These are phyloP conservation scores for Eulithis prunata DNA, from an alignment of 2,888 invertebrate species.

Conservation along the genomic window DNA sequence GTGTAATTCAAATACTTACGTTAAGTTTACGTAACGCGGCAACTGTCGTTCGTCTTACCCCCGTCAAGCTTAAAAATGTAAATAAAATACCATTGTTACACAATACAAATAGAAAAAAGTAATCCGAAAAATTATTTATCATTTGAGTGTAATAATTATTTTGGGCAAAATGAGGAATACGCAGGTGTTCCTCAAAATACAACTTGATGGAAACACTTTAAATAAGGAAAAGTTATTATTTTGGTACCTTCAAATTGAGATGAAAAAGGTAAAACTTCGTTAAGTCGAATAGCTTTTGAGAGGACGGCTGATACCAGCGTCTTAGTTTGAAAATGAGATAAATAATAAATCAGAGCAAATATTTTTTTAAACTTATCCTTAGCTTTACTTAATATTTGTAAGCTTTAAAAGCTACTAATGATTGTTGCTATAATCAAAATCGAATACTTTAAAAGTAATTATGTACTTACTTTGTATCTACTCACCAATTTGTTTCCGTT, in stretches of 20 bases:
- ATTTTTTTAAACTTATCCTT: background rate
- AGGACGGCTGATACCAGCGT: conserved; percentile 31
- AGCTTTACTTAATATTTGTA: no score
- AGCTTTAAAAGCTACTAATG: no score
- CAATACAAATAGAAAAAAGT: background rate
- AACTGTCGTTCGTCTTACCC: no score
- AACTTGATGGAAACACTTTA: conserved; percentile 43
- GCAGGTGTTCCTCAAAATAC: conserved; percentile 39
- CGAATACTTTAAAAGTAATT: no score
- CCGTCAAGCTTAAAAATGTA: no score
- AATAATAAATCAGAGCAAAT: conserved; percentile 4
- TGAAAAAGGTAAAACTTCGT: conserved; percentile 38
- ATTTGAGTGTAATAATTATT: conserved; percentile 29
- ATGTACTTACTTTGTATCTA: no score
- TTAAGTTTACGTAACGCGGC: no score
- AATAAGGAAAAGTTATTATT: conserved; percentile 42
- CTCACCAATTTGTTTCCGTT: no score
- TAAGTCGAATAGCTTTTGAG: conserved; percentile 36
- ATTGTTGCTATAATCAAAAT: no score
- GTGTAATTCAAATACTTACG: no score
- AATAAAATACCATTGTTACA: no score
- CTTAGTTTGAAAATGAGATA: conserved; percentile 18
- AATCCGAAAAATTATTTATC: background rate
- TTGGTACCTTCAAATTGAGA: conserved; percentile 37
- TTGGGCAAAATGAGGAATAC: conserved; percentile 30